These are phyloP conservation scores for Bombus affinis DNA, from an alignment of 1,140 invertebrate genomes.

Conservation along the genomic window DNA sequence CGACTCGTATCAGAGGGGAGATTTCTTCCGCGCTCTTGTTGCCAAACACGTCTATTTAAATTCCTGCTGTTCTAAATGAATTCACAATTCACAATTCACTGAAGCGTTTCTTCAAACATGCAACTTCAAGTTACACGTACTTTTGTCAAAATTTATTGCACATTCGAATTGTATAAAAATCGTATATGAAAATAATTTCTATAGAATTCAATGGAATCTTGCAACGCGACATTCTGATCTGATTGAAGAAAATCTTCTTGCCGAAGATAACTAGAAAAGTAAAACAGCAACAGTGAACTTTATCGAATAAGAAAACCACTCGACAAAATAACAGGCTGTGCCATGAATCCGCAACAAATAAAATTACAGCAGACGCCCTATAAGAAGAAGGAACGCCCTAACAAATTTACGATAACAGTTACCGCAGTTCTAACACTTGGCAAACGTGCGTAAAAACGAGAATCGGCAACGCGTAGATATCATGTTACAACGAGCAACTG, in stretches of 20 bases:
- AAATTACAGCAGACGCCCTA: neutral
- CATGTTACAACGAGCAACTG: slow-evolving; percentile 32
- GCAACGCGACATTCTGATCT: too few relatives aligned
- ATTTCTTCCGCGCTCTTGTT: neutral
- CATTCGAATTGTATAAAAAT: too few relatives aligned
- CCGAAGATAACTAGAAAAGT: too few relatives aligned
- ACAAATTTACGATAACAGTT: slow-evolving; percentile 17
- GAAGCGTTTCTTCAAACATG: too few relatives aligned
- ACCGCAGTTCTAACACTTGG: neutral
- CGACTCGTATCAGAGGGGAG: neutral
- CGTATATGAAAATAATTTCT: too few relatives aligned
- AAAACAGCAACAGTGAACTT: too few relatives aligned
- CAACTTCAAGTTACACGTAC: too few relatives aligned
- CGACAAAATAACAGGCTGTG: neutral
- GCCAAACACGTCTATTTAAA: neutral
- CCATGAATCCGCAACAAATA: neutral
- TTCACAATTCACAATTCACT: too few relatives aligned
- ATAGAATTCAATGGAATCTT: too few relatives aligned
- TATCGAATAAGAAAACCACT: too few relatives aligned
- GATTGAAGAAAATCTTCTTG: too few relatives aligned
- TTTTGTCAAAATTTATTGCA: too few relatives aligned
- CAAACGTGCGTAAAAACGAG: slow-evolving; percentile 50
- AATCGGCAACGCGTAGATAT: slow-evolving; percentile 35
- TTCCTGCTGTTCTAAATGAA: neutral
- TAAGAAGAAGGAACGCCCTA: neutral